These are phyloP conservation scores for Alces alces DNA, from an alignment of 2,113 vertebrate species.

Conservation along the genomic window DNA sequence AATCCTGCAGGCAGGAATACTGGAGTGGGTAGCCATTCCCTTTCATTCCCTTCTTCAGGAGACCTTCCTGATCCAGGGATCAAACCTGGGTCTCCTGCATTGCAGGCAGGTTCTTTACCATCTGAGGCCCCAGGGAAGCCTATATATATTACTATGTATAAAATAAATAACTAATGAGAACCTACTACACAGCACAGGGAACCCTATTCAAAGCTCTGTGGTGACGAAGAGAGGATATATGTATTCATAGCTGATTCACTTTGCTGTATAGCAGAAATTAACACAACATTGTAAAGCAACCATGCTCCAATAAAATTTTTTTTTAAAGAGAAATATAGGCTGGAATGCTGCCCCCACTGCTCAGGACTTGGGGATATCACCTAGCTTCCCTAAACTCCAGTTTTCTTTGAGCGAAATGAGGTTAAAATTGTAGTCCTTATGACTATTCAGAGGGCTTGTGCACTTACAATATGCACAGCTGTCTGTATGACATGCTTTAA, in stretches of 20 bases:
- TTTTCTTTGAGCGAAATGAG: background rate
- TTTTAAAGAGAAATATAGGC: background rate
- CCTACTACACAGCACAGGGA: background rate
- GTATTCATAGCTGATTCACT: background rate
- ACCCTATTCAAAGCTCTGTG: background rate
- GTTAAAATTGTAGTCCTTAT: background rate
- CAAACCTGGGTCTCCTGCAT: background rate
- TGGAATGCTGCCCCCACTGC: background rate
- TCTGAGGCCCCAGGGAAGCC: background rate
- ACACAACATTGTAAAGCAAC: background rate
- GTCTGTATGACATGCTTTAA: background rate
- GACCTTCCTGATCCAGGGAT: background rate
- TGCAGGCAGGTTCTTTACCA: background rate
- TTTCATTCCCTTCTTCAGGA: background rate
- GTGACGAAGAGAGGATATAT: background rate
- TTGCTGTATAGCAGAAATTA: background rate
- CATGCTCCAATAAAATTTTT: background rate
- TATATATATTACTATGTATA: background rate
- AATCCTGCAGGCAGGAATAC: background rate
- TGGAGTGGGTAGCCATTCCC: background rate
- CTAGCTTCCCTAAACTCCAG: too few species aligned
- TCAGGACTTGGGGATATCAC: background rate
- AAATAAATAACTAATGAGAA: background rate
- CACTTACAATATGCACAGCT: background rate
- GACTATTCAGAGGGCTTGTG: background rate